These are phyloP conservation scores for Ips nitidus DNA, from an alignment of 1,140 invertebrate genomes.

Conservation along the genomic window DNA sequence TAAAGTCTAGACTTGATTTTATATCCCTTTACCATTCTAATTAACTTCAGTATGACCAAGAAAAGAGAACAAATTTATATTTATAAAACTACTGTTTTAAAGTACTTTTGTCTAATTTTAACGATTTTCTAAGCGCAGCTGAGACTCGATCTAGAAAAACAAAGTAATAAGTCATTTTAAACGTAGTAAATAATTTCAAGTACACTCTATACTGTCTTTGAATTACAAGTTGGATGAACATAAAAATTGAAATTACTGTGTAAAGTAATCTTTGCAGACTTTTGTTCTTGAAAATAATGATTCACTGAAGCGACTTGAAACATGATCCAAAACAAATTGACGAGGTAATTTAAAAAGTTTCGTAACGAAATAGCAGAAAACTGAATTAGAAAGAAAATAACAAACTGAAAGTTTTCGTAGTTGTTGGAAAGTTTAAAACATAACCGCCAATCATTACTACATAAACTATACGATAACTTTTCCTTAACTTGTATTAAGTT, in stretches of 20 bases:
- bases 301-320: background rate
- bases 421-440: slow-evolving; percentile 32
- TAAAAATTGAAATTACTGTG: background rate
- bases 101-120: too few relatives aligned
- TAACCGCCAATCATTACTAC: slow-evolving; percentile 32
- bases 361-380: slow-evolving; percentile 3
- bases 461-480: slow-evolving; percentile 34
- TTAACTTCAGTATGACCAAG: too few relatives aligned
- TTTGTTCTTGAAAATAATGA: background rate
- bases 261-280: background rate
- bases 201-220: too few relatives aligned
- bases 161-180: too few relatives aligned
- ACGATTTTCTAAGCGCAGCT: too few relatives aligned
- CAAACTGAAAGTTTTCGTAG: slow-evolving; percentile 9
- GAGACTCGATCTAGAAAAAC: too few relatives aligned
- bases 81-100: too few relatives aligned
- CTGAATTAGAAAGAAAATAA: slow-evolving; percentile 8
- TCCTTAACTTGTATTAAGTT: slow-evolving; percentile 34
- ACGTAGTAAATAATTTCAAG: too few relatives aligned
- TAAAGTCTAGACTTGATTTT: too few relatives aligned
- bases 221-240: too few relatives aligned
- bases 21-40: too few relatives aligned
- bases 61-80: too few relatives aligned
- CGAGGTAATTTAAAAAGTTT: slow-evolving; percentile 2
- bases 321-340: slow-evolving; percentile 2